Percentiles rank a stretch among this genome's conserved stretches.
Conservation (phyloP, 1,140 invertebrate genomes). For the Holcopasites calliopsidis region DNA sequence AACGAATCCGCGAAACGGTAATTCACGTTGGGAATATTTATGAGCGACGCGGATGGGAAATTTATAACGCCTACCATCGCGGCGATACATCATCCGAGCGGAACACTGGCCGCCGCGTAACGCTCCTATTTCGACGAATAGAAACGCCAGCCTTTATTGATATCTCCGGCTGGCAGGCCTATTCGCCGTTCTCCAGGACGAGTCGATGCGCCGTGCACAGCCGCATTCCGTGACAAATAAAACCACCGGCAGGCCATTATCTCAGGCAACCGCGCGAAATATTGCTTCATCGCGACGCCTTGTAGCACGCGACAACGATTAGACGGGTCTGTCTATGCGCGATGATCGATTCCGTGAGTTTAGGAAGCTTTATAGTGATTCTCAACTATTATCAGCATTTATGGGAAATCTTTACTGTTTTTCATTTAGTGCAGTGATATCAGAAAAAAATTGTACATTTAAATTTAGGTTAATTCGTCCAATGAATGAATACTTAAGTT, state of each 20-base stretch:
- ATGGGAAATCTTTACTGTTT: no score
- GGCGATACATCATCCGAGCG: conserved; percentile 14
- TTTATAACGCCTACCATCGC: conserved; percentile 19
- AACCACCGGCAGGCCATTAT: conserved; percentile 33
- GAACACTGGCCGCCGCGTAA: background rate
- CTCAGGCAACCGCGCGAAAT: conserved; percentile 33
- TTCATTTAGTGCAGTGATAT: no score
- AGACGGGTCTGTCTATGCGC: no score
- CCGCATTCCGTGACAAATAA: conserved; percentile 29
- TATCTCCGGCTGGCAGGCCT: background rate
- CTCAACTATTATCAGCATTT: no score
- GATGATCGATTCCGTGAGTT: no score
- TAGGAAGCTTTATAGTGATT: no score
- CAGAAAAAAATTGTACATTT: no score
- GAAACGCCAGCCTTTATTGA: conserved; percentile 18
- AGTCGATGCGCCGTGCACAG: background rate
- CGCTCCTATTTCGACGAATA: conserved; percentile 24
- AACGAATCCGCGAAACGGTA: conserved; percentile 22
- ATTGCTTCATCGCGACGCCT: conserved; percentile 45
- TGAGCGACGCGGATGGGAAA: conserved; percentile 14
- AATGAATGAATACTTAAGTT: no score
- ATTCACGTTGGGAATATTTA: conserved; percentile 29
- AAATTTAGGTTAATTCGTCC: no score
- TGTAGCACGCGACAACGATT: conserved; percentile 20
- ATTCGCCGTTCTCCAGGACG: background rate